Percentiles rank a stretch among this genome's conserved stretches.
These are phyloP conservation scores for Dexiosoma caninum DNA, from an alignment of 2,888 invertebrate species.

Conservation along the genomic window DNA sequence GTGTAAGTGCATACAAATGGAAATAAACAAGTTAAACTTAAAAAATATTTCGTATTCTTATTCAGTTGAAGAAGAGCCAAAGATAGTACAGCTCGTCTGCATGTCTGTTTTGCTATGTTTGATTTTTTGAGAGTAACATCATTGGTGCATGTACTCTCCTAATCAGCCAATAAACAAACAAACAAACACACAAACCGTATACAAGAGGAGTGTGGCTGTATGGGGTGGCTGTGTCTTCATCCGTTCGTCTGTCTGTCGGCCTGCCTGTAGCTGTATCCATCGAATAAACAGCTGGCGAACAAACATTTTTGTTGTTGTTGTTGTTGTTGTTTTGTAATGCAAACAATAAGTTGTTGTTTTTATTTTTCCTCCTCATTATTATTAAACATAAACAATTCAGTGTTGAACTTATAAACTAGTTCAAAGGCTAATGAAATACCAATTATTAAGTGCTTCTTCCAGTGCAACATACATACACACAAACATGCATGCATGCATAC, in stretches of 20 bases:
- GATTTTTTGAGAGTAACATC: constrained; percentile 15
- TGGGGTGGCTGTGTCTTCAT: neutral
- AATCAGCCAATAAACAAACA: too few relatives aligned
- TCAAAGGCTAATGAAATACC: constrained; percentile 51
- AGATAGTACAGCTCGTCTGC: constrained; percentile 37
- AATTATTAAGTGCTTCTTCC: constrained; percentile 18
- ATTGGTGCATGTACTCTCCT: constrained; percentile 25
- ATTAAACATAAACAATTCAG: constrained; percentile 36
- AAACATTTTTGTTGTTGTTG: constrained; percentile 2
- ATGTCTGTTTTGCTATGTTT: constrained; percentile 37
- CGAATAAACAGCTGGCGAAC: constrained; percentile 10
- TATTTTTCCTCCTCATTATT: too few relatives aligned
- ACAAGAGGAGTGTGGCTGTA: neutral
- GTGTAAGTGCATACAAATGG: neutral
- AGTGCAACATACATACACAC: neutral
- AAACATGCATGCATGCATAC: too few relatives aligned
- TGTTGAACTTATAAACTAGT: constrained; percentile 29
- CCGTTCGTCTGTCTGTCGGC: neutral
- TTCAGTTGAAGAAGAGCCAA: neutral
- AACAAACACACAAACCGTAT: neutral
- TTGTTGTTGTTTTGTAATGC: constrained; percentile 27
- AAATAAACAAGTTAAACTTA: neutral
- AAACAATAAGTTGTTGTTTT: constrained; percentile 18
- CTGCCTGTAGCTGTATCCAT: neutral
- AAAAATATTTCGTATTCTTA: constrained; percentile 25